These are phyloP conservation scores for Acomys russatus DNA, from an alignment of 2,797 vertebrate genomes.

Conservation along the genomic window DNA sequence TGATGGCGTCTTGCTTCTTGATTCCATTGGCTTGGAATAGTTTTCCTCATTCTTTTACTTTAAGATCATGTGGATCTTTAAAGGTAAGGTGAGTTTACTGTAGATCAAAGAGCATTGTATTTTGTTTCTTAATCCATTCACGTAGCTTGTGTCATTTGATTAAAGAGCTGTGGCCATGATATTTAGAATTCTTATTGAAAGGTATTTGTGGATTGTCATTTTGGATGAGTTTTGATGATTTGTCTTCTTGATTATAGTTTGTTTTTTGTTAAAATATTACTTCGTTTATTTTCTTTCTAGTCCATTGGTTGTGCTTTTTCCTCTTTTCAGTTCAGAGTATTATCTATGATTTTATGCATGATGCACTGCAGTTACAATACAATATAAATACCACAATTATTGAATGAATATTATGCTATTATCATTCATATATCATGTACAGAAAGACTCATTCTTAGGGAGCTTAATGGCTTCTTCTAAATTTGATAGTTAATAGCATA, in stretches of 20 bases:
- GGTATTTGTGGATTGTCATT: background rate
- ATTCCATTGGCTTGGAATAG: background rate
- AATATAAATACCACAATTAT: background rate
- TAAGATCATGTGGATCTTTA: background rate
- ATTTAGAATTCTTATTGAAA: background rate
- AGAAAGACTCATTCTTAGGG: background rate
- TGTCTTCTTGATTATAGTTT: background rate
- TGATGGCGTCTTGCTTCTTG: background rate
- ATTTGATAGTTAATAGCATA: background rate
- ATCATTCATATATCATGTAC: background rate
- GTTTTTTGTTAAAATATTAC: background rate
- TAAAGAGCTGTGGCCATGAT: background rate
- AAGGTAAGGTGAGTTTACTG: background rate
- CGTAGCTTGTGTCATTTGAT: background rate
- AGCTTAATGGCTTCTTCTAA: background rate
- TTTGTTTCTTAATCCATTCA: background rate
- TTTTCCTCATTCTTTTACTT: background rate
- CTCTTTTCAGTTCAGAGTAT: background rate
- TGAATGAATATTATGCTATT: background rate
- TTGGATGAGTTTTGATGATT: background rate
- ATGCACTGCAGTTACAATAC: background rate
- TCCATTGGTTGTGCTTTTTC: background rate
- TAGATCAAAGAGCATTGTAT: background rate
- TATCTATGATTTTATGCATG: background rate
- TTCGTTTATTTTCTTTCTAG: background rate